phyloP scores from a whole-genome alignment of 2,888 invertebrate genomes.

The Ctenicera cuprea region DNA sequence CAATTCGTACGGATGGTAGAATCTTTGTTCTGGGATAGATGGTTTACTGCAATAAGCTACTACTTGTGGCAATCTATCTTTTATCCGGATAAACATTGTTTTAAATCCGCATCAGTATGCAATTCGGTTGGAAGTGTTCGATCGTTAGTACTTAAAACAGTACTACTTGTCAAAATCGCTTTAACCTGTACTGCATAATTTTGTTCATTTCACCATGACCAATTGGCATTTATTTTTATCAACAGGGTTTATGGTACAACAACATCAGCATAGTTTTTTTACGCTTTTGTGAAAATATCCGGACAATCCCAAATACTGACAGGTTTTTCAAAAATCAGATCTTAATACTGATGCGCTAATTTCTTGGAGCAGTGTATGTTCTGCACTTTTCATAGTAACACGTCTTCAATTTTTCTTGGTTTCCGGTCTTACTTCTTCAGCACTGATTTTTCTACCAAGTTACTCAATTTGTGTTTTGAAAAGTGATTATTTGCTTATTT shows the following conservation, averaged over 20 bases:
- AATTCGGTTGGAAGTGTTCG: slow-evolving; percentile 30
- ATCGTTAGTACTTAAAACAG: slow-evolving; percentile 30
- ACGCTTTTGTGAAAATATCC: background rate
- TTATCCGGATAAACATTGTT: slow-evolving; percentile 26
- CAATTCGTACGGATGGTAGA: slow-evolving; percentile 51
- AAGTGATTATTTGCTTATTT: slow-evolving; percentile 38
- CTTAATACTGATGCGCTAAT: no score
- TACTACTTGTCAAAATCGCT: background rate
- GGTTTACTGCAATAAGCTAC: slow-evolving; percentile 45
- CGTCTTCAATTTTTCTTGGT: background rate
- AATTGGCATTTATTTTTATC: background rate
- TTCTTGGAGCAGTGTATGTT: slow-evolving; percentile 2
- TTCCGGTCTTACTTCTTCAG: slow-evolving; percentile 3
- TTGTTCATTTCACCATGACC: slow-evolving; percentile 35
- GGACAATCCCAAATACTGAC: slow-evolving; percentile 46
- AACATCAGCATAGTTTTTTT: background rate
- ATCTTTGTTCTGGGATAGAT: slow-evolving; percentile 32
- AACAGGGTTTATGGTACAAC: slow-evolving; percentile 16
- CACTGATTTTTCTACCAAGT: slow-evolving; percentile 48
- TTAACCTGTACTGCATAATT: slow-evolving; percentile 45
- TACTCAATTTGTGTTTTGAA: slow-evolving; percentile 49
- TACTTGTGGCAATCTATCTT: slow-evolving; percentile 27
- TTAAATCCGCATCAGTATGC: slow-evolving; percentile 43
- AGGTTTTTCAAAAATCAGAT: no score
- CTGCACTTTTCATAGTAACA: background rate